Base-by-base conservation (phyloP, 2,888 invertebrate genomes). In the Brassicogethes aeneus region DNA sequence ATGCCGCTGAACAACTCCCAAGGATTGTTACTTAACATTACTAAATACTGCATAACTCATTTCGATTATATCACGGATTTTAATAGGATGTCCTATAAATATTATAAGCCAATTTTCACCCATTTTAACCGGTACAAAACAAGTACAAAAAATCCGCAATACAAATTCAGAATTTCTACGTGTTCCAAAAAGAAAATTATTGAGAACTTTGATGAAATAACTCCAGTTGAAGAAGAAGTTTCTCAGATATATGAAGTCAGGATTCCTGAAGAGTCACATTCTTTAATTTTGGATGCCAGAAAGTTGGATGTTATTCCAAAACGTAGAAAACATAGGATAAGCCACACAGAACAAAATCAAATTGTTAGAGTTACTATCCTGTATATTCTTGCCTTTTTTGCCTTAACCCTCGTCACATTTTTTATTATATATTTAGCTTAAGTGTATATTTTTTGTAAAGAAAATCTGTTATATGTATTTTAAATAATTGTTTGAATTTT, bases 281-380 rank as follows among this genome's bases (percentile, higher is more conserved):
- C 10, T 54, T 73, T 40, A 12, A 61, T 75, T 42, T 61, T 74
- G 42, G 73, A 73, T 56, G 73, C 74, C 31, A 52, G 72, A 41
- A 54, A 71, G 29, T 64, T 76, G 43, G 68, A 75, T 61, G 72
- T 72, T 49, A 70, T 73, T 16, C 53, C 61, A 46, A 56, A 55
- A 47, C 52, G 53, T 45, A 48, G 47, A 16, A 60, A 62, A 51
- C 49, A 53, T 40, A 50, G 56, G 32, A 43, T 60, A 43, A 60
- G 55, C 42, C 56, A 62, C 43, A 59, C 62, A 5, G 72, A 74
- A 50, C 68, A 71, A 46, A 65, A 69, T 30, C 73, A 72, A 54
- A 68, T 75, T 46, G 65, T 71, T 15, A 66, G 69, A 57, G 68
- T 75, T 48, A 68, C 79, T 56, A 72, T 80, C 51, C 71, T 75